These are phyloP conservation scores for Periphyllus acericola DNA, from an alignment of 2,888 invertebrate genomes.

Conservation along the genomic window DNA sequence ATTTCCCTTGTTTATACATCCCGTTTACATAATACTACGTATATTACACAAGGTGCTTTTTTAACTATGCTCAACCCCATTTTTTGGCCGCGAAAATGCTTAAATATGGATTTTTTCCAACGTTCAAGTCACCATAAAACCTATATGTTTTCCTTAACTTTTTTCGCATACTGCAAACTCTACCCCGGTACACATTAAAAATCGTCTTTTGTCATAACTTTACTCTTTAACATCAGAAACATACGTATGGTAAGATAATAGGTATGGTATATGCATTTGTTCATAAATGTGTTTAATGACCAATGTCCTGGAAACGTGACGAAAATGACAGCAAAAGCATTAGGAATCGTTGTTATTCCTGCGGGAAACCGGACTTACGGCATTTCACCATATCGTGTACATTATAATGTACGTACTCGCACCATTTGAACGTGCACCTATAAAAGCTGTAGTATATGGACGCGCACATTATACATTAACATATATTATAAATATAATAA, in stretches of 20 bases:
- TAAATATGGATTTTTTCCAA: too few relatives aligned
- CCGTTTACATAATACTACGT: too few relatives aligned
- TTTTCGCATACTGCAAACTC: too few relatives aligned
- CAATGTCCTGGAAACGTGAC: constrained; percentile 26
- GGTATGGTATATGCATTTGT: too few relatives aligned
- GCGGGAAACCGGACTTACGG: not conserved
- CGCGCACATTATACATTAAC: not conserved
- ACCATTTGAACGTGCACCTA: not conserved
- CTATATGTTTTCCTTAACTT: too few relatives aligned
- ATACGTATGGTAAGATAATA: too few relatives aligned
- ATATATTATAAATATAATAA: too few relatives aligned
- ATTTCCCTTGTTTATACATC: too few relatives aligned
- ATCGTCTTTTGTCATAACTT: not conserved
- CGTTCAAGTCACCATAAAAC: too few relatives aligned
- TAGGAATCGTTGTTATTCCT: not conserved
- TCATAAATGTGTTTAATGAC: constrained; percentile 10
- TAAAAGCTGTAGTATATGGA: not conserved
- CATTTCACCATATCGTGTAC: not conserved
- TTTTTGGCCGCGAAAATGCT: too few relatives aligned
- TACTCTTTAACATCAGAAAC: not conserved
- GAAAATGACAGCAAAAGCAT: constrained; percentile 5
- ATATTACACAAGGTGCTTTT: too few relatives aligned
- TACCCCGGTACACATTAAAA: not conserved
- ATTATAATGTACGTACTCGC: not conserved
- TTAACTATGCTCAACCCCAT: too few relatives aligned